phyloP scores from a whole-genome alignment of 2,888 invertebrate genomes.

The Itoplectis maculator region DNA sequence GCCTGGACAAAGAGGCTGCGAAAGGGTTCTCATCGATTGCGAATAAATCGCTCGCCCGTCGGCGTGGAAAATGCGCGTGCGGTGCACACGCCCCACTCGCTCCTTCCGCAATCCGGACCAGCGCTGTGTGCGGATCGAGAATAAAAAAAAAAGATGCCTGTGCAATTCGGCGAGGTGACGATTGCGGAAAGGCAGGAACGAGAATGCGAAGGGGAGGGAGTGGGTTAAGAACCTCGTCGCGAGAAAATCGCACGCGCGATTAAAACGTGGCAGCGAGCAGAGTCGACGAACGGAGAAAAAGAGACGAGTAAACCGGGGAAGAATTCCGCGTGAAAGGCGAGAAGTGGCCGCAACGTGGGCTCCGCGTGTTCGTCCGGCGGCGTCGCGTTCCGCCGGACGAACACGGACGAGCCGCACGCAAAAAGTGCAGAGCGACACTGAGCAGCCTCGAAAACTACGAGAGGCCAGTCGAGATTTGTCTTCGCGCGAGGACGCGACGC shows the following conservation, averaged over 20 bases:
- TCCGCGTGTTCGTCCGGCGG: conserved; percentile 46
- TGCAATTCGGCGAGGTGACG: background rate
- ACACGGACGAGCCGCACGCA: background rate
- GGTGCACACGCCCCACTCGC: conserved; percentile 30
- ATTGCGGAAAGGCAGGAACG: background rate
- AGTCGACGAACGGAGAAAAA: background rate
- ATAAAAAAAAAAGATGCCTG: background rate
- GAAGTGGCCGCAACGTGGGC: conserved; percentile 27
- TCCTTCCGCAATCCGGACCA: conserved; percentile 35
- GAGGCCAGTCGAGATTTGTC: background rate
- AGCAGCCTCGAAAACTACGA: background rate
- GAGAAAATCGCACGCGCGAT: background rate
- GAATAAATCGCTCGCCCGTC: conserved; percentile 16
- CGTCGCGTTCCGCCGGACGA: background rate
- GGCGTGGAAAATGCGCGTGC: conserved; percentile 22
- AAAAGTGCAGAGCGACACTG: background rate
- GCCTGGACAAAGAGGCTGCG: background rate
- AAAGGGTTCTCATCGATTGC: conserved; percentile 32
- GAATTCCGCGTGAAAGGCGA: background rate
- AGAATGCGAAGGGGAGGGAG: background rate
- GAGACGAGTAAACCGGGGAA: background rate
- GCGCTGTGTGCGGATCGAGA: background rate
- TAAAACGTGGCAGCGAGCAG: background rate
- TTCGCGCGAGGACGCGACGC: background rate
- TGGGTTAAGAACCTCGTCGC: background rate